Percentiles rank a stretch among this genome's conserved stretches.
Evolutionary conservation across 2,888 invertebrate species (phyloP).

Genomic region (Platycheirus albimanus): DNA sequence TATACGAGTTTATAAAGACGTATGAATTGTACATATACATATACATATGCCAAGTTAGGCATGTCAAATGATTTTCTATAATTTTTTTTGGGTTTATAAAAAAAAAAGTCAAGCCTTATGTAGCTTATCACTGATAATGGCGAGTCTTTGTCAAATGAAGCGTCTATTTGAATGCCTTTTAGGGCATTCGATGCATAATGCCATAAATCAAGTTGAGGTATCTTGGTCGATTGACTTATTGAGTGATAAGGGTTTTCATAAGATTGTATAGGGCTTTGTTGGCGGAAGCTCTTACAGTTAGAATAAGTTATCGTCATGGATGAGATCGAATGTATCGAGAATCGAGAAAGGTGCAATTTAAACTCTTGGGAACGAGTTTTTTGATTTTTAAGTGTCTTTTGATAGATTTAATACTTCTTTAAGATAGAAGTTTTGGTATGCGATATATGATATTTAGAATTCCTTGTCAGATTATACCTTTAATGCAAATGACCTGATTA

Average conservation of each 20-base stretch:
- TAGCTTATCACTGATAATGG: conserved; percentile 63
- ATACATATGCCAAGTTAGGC: conserved; percentile 24
- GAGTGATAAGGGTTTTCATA: conserved; percentile 45
- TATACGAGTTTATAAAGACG: conserved; percentile 18
- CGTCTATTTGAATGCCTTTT: conserved; percentile 40
- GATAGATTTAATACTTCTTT: conserved; percentile 25
- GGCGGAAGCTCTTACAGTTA: conserved; percentile 46
- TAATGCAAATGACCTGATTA: no score
- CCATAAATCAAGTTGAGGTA: conserved; percentile 60
- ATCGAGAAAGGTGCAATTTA: conserved; percentile 1
- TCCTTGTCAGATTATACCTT: no score
- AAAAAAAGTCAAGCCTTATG: conserved; percentile 16
- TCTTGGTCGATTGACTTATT: conserved; percentile 61
- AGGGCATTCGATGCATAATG: conserved; percentile 51
- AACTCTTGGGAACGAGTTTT: not conserved
- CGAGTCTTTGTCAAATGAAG: conserved; percentile 57
- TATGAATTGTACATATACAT: conserved; percentile 21
- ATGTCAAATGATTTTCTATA: conserved; percentile 31
- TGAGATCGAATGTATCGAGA: conserved; percentile 17
- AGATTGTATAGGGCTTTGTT: conserved; percentile 21
- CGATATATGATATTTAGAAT: not conserved
- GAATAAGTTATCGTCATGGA: conserved; percentile 7
- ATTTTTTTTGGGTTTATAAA: conserved; percentile 6
- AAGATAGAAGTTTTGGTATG: conserved; percentile 12
- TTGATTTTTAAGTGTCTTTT: conserved; percentile 13